Evolutionary conservation across 2,888 invertebrate species (phyloP).

Genomic region (Diarsia mendica): DNA sequence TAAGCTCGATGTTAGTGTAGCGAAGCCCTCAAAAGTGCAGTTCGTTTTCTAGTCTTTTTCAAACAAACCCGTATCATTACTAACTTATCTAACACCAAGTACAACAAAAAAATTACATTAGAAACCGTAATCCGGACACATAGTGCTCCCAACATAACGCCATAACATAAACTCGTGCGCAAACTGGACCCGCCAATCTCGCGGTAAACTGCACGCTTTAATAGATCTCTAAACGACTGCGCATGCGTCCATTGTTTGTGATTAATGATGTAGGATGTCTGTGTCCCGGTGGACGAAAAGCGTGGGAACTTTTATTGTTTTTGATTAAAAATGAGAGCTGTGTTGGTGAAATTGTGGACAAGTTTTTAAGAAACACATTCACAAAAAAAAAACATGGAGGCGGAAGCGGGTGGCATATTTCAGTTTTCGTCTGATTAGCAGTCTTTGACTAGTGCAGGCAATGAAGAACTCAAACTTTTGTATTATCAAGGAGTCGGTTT

Average conservation of each 20-base stretch:
- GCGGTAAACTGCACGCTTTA: constrained; percentile 64
- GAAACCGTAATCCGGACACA: constrained; percentile 26
- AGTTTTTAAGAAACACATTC: neutral
- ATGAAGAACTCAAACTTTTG: neutral
- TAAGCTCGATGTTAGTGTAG: too few species aligned
- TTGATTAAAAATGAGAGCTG: neutral
- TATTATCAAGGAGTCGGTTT: neutral
- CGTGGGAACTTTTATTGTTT: constrained; percentile 58
- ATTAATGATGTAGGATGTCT: constrained; percentile 68
- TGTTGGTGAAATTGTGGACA: neutral
- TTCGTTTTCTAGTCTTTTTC: neutral
- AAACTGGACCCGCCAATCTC: constrained; percentile 64
- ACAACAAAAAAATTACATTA: constrained; percentile 1
- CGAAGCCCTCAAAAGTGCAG: too few species aligned
- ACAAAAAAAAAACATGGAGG: too few species aligned
- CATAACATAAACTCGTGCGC: constrained; percentile 59
- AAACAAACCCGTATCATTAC: neutral
- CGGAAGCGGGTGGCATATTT: neutral
- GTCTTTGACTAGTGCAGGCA: too few species aligned
- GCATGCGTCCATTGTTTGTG: constrained; percentile 70
- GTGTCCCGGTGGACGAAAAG: constrained; percentile 50
- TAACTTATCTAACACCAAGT: neutral
- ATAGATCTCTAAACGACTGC: constrained; percentile 65
- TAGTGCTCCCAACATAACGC: constrained; percentile 48
- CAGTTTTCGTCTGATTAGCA: too few species aligned